Base-by-base conservation (phyloP, 30 jellyfish, hydroid and myxozoan species). In the Turritopsis rubra region DNA sequence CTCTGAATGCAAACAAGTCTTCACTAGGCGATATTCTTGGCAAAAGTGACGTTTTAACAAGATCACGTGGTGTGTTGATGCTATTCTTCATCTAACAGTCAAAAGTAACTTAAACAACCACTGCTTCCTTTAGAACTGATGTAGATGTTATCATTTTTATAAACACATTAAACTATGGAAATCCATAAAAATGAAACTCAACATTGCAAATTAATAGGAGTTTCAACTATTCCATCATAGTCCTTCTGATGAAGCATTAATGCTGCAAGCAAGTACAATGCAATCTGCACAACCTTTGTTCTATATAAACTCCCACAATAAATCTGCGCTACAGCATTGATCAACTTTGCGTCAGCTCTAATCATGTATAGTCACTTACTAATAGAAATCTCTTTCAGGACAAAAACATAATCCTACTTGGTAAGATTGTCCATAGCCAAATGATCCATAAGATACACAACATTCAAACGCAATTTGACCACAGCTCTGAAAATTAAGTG, bases 11-110 rank as follows among this genome's bases (percentile, higher is more conserved):
- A 16, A 7, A 17, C 60, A n/a, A 22, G 30, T 27, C 30, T n/a
- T 74, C 82, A 74, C 13, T 52, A n/a, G 82, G 82, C 17, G 82
- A 52, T 29, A 74, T 24, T 74, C 82, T 74, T n/a, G 82, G 82
- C 9, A 74, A 24, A 16, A 74, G 65, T n/a, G 65, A 74, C 73
- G 41, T 74, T 29, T 74, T 74, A n/a, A 29, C 65, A 74, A 74
- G 54, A 26, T 74, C 82, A 24, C 27, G 16, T 26, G 82, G 65
- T 23, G 18, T 24, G 41, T 74, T 29, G 27, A 29, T 23, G 4
- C 27, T 74, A 22, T 26, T 24, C 82, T 74, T 74, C 8, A 74
- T 1, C 82, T 74, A 29, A 74, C 27, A 23, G 5, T 41, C 60
- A 41, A 41, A 41, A 41, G 60, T 3, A 41, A 41, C 60, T 41